These are phyloP conservation scores for Halotydeus destructor DNA, from an alignment of 1,140 invertebrate species.

Conservation along the genomic window DNA sequence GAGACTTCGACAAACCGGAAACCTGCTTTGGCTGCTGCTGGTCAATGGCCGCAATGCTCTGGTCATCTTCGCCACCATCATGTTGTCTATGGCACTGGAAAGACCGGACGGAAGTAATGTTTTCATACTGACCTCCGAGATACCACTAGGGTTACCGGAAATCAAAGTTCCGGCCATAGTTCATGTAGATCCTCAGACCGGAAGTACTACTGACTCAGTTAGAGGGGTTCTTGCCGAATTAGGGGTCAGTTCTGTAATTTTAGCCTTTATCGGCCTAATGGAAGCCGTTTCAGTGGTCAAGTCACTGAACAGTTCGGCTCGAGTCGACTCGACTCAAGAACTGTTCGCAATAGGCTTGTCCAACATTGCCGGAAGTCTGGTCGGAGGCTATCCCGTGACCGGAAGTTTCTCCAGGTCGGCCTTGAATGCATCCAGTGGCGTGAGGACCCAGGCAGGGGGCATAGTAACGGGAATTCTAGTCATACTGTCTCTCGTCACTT, in stretches of 20 bases:
- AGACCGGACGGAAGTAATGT: too few relatives aligned
- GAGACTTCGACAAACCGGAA: slow-evolving; percentile 19
- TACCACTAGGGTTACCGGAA: slow-evolving; percentile 8
- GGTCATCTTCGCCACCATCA: slow-evolving; percentile 44
- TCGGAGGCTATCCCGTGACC: neutral
- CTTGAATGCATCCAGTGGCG: neutral
- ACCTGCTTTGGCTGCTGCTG: slow-evolving; percentile 41
- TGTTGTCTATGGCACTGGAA: too few relatives aligned
- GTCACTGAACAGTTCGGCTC: neutral
- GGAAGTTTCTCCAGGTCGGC: neutral
- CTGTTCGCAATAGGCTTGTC: neutral
- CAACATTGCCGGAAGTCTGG: neutral
- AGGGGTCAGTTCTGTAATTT: slow-evolving; percentile 12
- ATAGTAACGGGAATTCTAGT: slow-evolving; percentile 61
- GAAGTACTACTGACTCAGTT: neutral
- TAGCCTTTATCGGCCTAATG: slow-evolving; percentile 51
- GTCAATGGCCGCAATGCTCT: slow-evolving; percentile 54
- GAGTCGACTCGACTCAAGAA: neutral
- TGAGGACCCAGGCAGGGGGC: slow-evolving; percentile 38
- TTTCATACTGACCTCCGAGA: slow-evolving; percentile 26
- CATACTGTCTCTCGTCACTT: slow-evolving; percentile 46
- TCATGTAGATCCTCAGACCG: slow-evolving; percentile 11
- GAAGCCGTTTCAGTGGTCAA: slow-evolving; percentile 25
- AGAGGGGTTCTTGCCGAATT: neutral
- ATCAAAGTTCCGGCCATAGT: slow-evolving; percentile 15